These are phyloP conservation scores for Oligia fasciuncula DNA, from an alignment of 2,888 invertebrate genomes.

Conservation along the genomic window DNA sequence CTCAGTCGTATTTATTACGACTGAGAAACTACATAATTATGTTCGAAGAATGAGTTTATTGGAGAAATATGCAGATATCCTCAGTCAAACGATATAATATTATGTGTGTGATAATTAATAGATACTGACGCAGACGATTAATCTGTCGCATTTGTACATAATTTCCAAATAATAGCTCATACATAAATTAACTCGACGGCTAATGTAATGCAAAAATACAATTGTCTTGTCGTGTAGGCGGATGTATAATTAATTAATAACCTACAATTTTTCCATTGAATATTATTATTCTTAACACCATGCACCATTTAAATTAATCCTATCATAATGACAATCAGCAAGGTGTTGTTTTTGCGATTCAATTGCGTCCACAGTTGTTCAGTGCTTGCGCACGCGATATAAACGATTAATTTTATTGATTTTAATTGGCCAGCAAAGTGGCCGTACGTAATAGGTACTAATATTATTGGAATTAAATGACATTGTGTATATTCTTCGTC, in stretches of 20 bases:
- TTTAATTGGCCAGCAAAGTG: background rate
- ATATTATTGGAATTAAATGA: no score
- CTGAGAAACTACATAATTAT: background rate
- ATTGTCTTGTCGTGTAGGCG: background rate
- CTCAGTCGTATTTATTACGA: no score
- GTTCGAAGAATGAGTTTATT: no score
- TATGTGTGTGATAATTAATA: background rate
- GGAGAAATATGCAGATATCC: background rate
- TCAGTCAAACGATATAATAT: no score
- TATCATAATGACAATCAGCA: background rate
- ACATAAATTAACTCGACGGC: background rate
- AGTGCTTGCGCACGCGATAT: no score
- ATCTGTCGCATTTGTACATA: background rate
- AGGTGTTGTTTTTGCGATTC: background rate
- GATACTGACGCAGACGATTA: background rate
- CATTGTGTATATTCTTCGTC: background rate
- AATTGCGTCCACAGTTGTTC: background rate
- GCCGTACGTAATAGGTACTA: background rate
- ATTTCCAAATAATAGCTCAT: constrained; percentile 3
- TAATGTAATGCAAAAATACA: background rate
- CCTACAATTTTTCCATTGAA: background rate
- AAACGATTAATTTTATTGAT: background rate
- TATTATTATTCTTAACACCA: background rate
- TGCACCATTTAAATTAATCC: background rate
- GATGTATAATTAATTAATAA: background rate